phyloP scores from a whole-genome alignment of 2,888 invertebrate species.

The Pollenia angustigena region DNA sequence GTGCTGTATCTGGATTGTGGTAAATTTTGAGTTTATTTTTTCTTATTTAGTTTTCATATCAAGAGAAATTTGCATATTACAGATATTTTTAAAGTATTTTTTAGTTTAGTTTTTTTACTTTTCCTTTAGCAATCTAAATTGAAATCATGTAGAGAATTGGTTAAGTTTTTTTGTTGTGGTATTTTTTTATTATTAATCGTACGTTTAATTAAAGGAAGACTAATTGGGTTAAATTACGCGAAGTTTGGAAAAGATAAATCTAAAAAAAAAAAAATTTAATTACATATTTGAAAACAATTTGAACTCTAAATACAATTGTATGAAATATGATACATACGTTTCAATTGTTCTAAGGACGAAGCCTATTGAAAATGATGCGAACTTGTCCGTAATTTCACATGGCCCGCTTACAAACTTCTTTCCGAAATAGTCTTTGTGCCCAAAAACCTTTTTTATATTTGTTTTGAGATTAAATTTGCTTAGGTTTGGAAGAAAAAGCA shows the following conservation, averaged over 20 bases:
- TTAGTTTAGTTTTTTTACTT: background rate
- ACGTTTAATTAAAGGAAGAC: conserved; percentile 53
- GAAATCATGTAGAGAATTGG: conserved; percentile 57
- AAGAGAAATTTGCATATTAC: conserved; percentile 61
- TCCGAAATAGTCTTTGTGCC: too few species aligned
- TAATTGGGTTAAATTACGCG: conserved; percentile 47
- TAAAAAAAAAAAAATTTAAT: too few species aligned
- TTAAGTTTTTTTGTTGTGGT: background rate
- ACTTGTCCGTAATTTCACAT: too few species aligned
- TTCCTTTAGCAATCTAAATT: conserved; percentile 58
- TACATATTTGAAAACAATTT: too few species aligned
- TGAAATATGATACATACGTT: too few species aligned
- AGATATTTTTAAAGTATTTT: conserved; percentile 54
- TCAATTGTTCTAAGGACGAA: too few species aligned
- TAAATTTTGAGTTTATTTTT: conserved; percentile 39
- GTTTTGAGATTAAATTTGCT: too few species aligned
- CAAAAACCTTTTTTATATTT: too few species aligned
- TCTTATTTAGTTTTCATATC: conserved; percentile 5
- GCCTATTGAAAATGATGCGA: too few species aligned
- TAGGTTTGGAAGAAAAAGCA: too few species aligned
- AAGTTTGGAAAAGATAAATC: conserved; percentile 10
- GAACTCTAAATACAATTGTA: too few species aligned
- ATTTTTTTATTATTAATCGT: conserved; percentile 33
- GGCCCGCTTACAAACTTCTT: too few species aligned
- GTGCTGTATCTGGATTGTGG: conserved; percentile 47